Evolutionary conservation across 2,797 vertebrate species (phyloP), one percentile per base, ranked within the genome.

Genomic region (Hybognathus amarus): DNA sequence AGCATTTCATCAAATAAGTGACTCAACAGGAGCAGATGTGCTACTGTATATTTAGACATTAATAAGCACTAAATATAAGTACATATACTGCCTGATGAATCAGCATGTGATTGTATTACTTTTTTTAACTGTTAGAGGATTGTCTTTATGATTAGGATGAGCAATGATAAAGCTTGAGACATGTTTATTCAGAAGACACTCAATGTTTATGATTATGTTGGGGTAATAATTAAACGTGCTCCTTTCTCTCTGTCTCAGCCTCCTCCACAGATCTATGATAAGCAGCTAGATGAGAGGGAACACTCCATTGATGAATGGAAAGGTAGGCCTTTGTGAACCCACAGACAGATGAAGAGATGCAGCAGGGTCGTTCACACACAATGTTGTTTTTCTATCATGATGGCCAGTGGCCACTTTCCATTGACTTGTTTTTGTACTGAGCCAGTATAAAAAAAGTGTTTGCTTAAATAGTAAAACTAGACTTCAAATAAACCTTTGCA

Each of bases 271-370:
- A 99, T 99, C 93, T 99, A 99, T 22, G 98, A 99, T 93, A 99
- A 99, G 86, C 97, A 98, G 90, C 93, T 99, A 93, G 98, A 99
- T 94, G 98, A 99, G 93, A 97, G 98, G 95, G 98, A 99, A 96
- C 98, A 99, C 88, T 98, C 97, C 83, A 99, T 99, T 20, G 98
- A 99, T 89, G 98, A 99, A 93, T 99, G 98, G 98, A 99, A 99
- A 99, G 98, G 98, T 99, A 94, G 94, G 63, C 40, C 75, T 5
- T 1, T 33, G 63, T 63, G 22, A 70, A 63, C 38, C 7, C 81
- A 76, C 63, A 40, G 63, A 77, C 18, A 30, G 5, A 63, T 63
- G 40, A 64, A 66, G 69, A 73, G 42, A 74, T 64, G 42, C 56
- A 45, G 38, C 9, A 7, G 40, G 50, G 47, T 69, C 52, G n/a